Conservation (phyloP, 37 sponge, comb jelly and placozoan genomes). For the Bolinopsis microptera region DNA sequence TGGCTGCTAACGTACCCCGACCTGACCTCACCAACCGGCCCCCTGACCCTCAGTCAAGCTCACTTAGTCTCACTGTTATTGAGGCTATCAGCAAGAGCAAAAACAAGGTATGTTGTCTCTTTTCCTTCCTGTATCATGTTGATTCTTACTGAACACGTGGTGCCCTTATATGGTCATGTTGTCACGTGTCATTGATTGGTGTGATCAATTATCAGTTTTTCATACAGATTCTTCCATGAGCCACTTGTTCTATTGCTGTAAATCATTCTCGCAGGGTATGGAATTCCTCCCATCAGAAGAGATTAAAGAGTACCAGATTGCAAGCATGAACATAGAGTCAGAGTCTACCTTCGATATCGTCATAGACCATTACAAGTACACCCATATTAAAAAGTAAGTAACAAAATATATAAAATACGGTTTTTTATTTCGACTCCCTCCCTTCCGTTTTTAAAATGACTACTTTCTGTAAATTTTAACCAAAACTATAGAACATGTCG, state of each 20-base stretch:
- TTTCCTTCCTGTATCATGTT: too few relatives aligned
- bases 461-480: not conserved
- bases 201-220: too few relatives aligned
- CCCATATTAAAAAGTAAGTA: conserved; percentile 56
- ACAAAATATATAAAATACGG: too few relatives aligned
- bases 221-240: too few relatives aligned
- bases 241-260: too few relatives aligned
- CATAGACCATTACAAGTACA: conserved; percentile 62
- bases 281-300: conserved; percentile 38
- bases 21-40: conserved; percentile 41
- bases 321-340: conserved; percentile 30
- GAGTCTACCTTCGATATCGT: conserved; percentile 16
- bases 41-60: conserved; percentile 24
- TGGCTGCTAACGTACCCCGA: conserved; percentile 52
- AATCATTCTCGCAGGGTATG: not conserved
- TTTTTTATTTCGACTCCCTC: too few relatives aligned
- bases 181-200: too few relatives aligned
- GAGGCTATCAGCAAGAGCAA: conserved; percentile 61
- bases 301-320: conserved; percentile 18
- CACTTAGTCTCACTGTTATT: conserved; percentile 41
- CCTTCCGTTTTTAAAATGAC: not conserved
- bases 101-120: conserved; percentile 58
- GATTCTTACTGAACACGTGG: too few relatives aligned
- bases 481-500: not conserved
- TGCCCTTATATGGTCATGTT: too few relatives aligned